A percentile compares a stretch with the other conserved stretches of the same genome.
phyloP scores from a whole-genome alignment of 2,113 vertebrate genomes.

The Dicrurus megarhynchus region DNA sequence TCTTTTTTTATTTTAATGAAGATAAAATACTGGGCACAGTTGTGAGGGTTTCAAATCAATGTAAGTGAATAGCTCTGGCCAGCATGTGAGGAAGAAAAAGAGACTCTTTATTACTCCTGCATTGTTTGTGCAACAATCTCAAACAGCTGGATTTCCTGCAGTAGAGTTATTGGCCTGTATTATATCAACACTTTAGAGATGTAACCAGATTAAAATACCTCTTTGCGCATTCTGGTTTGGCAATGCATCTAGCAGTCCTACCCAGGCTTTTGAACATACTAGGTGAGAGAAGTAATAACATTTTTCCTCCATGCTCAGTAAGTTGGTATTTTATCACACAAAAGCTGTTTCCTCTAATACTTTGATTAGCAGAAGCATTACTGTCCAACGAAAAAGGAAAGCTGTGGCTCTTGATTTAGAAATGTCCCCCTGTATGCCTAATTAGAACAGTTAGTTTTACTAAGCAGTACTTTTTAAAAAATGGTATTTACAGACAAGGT shows the following conservation, averaged over 20 bases:
- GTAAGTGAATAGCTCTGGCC: not conserved
- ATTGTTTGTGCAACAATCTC: not conserved
- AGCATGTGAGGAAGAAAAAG: not conserved
- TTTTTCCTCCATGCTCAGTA: not conserved
- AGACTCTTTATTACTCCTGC: not conserved
- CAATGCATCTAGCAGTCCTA: not conserved
- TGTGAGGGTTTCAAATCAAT: not conserved
- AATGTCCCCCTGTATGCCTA: not conserved
- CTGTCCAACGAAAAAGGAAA: not conserved
- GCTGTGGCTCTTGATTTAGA: not conserved
- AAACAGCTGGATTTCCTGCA: constrained; percentile 3
- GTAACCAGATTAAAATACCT: not conserved
- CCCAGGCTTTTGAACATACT: not conserved
- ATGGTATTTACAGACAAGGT: not conserved
- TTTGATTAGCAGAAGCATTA: not conserved
- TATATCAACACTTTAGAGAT: not conserved
- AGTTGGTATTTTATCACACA: not conserved
- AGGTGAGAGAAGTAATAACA: not conserved
- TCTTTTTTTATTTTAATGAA: not conserved
- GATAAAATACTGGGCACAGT: not conserved
- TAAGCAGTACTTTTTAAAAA: not conserved
- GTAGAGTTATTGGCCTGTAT: not conserved
- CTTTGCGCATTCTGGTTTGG: not conserved
- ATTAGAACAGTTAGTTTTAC: not conserved
- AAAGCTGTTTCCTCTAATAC: not conserved